Percentiles rank a stretch among this genome's conserved stretches.
Evolutionary conservation across 1,140 invertebrate genomes (phyloP).

Genomic region (Pachyrhynchus sulphureomaculatus): DNA sequence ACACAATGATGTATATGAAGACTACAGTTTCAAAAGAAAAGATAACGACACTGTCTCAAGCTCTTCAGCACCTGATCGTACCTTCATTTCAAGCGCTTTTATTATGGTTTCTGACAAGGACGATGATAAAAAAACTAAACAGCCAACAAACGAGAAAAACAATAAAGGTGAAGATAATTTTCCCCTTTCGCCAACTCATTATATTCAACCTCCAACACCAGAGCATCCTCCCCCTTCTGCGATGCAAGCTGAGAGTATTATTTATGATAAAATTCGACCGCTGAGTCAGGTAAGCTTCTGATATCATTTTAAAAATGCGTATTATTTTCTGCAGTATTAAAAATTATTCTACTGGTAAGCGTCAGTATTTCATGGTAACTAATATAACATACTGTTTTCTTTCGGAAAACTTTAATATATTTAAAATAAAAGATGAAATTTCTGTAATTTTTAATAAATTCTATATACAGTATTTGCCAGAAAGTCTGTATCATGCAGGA

Average conservation of each 20-base stretch:
- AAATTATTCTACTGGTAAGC: not conserved
- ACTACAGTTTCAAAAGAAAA: constrained; percentile 57
- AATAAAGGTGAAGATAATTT: constrained; percentile 49
- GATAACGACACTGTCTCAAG: constrained; percentile 40
- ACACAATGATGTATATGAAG: constrained; percentile 62
- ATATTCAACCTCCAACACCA: constrained; percentile 88
- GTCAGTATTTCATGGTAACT: not conserved
- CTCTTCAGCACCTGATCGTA: constrained; percentile 51
- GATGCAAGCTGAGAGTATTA: constrained; percentile 82
- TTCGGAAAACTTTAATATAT: too few relatives aligned
- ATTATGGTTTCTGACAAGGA: constrained; percentile 52
- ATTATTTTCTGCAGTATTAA: constrained; percentile 3
- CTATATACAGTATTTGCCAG: too few relatives aligned
- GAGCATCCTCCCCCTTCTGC: constrained; percentile 94
- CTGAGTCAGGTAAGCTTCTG: constrained; percentile 74
- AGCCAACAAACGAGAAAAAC: constrained; percentile 33
- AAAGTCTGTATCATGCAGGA: too few relatives aligned
- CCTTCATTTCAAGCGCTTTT: constrained; percentile 61
- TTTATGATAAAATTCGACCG: constrained; percentile 86
- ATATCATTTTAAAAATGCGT: not conserved
- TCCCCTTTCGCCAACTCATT: constrained; percentile 80
- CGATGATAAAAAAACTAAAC: constrained; percentile 19
- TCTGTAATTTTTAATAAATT: too few relatives aligned
- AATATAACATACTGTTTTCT: too few relatives aligned
- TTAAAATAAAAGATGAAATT: too few relatives aligned